Base-by-base conservation (phyloP, 2,888 invertebrate genomes). In the Embidobia sp. region DNA sequence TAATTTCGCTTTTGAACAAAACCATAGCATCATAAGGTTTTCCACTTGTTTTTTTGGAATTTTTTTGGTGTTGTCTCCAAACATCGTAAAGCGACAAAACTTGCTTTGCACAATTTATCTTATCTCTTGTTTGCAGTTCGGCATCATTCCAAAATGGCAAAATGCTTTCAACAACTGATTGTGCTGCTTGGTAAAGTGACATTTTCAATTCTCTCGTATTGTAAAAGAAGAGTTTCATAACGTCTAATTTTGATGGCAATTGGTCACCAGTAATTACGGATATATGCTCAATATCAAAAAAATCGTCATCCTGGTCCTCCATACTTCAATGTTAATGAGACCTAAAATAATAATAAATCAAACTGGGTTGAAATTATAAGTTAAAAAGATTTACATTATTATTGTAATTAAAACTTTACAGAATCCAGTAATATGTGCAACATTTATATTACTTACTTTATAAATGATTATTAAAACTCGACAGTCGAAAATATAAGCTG, bases 181-280 rank as follows among this genome's bases (percentile, higher is more conserved):
- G 2, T 31, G 49, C 37, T 22, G 48, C 37, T 63, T 35, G 15
- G 10, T 48, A 1, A 37, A n/a, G n/a, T 18, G 10, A 10, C 31
- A 40, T 64, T 19, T 42, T 29, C 19, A 40, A 27, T 49, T 3
- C 7, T 40, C 51, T 51, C 8, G 42, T 51, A 31, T 42, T 10
- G 18, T 64, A 31, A 51, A 64, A 51, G 1, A 51, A 51, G 19
- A 40, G 40, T 40, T 49, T 49, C 26, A 63, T 48, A 27, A 63
- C 49, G 1, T 63, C 63, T 49, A 11, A 19, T 69, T 59, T 57
- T 6, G 42, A 42, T 29, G 42, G 42, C 11, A 55, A 19, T 55
- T 55, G 27, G 18, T 55, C 42, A 29, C 42, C 29, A 29, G 8
- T 42, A 22, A 8, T 15, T n/a, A 10, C 40, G 15, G 40, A 40